phyloP scores from a whole-genome alignment of 2,113 vertebrate genomes.

The Solea senegalensis region DNA sequence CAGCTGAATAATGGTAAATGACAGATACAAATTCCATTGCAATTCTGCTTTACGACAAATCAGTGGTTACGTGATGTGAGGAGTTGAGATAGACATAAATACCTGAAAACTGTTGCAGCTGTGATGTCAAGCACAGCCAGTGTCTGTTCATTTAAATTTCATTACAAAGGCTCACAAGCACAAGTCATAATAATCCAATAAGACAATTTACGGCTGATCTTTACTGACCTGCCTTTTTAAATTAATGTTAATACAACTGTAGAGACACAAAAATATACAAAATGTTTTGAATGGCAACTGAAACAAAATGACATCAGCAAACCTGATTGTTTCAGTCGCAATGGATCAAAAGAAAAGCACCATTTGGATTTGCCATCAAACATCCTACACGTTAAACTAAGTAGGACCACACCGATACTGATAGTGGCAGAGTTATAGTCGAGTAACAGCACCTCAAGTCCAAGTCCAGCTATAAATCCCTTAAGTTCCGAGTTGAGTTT shows the following conservation, averaged over 20 bases:
- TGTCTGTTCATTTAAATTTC: conserved; percentile 1
- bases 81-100: conserved; percentile 20
- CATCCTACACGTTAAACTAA: too few species aligned
- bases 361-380: conserved; percentile 11
- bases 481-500: too few species aligned
- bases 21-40: conserved; percentile 8
- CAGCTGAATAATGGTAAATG: conserved; percentile 5
- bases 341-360: conserved; percentile 45
- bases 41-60: conserved; percentile 12
- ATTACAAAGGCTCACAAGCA: conserved; percentile 43
- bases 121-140: conserved; percentile 14
- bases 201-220: conserved; percentile 11
- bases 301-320: background rate
- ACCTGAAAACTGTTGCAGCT: conserved; percentile 28
- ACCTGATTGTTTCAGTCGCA: conserved; percentile 41
- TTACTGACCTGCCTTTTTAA: conserved; percentile 39
- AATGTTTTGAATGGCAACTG: conserved; percentile 13
- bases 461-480: too few species aligned
- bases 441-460: too few species aligned
- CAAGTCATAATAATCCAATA: conserved; percentile 17
- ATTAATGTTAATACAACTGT: conserved; percentile 13
- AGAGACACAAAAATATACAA: conserved; percentile 19
- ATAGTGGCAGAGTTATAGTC: conserved; percentile 6
- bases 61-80: conserved; percentile 36
- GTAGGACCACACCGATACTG: background rate